A percentile compares a stretch with the other conserved stretches of the same genome.
Conservation (phyloP, 1,140 invertebrate species). For the Agraylea sexmaculata region DNA sequence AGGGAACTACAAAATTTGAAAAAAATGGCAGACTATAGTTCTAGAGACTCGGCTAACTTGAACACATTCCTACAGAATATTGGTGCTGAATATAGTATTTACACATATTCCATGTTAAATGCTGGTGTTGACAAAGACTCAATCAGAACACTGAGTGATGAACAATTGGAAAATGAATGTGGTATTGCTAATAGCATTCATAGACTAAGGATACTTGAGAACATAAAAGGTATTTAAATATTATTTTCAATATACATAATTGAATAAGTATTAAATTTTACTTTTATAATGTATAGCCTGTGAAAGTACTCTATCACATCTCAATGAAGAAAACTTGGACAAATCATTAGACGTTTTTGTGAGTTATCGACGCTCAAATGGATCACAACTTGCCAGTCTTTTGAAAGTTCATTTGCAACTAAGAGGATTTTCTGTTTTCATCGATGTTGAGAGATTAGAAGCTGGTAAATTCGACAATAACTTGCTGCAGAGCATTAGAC, state of each 20-base stretch:
- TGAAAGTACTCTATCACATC: conserved; percentile 47
- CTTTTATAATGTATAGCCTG: conserved; percentile 29
- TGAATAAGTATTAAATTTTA: conserved; percentile 6
- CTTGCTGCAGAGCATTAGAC: conserved; percentile 88
- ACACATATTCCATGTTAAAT: conserved; percentile 94
- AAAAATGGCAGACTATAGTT: conserved; percentile 94
- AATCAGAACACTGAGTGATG: conserved; percentile 72
- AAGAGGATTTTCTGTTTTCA: conserved; percentile 87
- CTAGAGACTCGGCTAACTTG: conserved; percentile 80
- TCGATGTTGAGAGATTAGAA: conserved; percentile 88
- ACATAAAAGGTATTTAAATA: conserved; percentile 58
- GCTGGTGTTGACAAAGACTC: conserved; percentile 85
- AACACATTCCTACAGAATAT: conserved; percentile 83
- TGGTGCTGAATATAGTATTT: conserved; percentile 85
- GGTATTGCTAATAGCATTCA: conserved; percentile 91
- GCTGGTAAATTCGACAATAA: conserved; percentile 99
- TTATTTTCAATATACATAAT: neutral
- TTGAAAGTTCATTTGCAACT: conserved; percentile 91
- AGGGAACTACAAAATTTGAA: conserved; percentile 90
- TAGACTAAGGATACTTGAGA: conserved; percentile 76
- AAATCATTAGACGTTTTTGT: conserved; percentile 95
- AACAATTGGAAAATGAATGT: conserved; percentile 82
- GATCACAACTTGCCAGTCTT: conserved; percentile 90
- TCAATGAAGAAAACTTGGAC: conserved; percentile 63
- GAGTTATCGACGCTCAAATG: conserved; percentile 94